Conservation (phyloP, 2,113 vertebrate species). For the Poeciliopsis prolifica region DNA sequence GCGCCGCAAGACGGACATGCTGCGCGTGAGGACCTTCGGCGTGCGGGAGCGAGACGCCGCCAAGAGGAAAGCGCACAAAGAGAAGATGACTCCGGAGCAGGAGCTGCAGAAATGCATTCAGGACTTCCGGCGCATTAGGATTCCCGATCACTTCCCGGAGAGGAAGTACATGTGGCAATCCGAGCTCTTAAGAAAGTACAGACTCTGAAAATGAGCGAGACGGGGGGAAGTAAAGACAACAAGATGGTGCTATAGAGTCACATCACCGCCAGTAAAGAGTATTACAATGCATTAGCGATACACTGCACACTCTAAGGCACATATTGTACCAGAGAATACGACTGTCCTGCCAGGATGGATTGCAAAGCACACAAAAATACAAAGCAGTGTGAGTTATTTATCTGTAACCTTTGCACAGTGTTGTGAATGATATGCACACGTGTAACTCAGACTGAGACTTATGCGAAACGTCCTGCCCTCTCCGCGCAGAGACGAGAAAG, state of each 20-base stretch:
- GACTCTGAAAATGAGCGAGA: conserved; percentile 80
- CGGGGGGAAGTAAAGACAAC: conserved; percentile 5
- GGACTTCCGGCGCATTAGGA: conserved; percentile 97
- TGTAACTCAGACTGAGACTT: conserved; percentile 68
- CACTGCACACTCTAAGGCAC: conserved; percentile 57
- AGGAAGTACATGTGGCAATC: conserved; percentile 97
- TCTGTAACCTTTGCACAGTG: conserved; percentile 66
- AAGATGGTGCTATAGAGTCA: conserved; percentile 14
- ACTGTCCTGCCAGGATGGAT: conserved; percentile 55
- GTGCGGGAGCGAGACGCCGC: conserved; percentile 86
- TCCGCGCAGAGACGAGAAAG: conserved; percentile 16
- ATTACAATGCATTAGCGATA: conserved; percentile 45
- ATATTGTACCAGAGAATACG: conserved; percentile 50
- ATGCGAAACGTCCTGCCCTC: conserved; percentile 28
- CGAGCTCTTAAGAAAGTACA: conserved; percentile 95
- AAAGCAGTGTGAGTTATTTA: conserved; percentile 52
- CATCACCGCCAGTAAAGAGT: conserved; percentile 34
- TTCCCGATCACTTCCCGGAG: conserved; percentile 94
- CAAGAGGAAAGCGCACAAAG: conserved; percentile 91
- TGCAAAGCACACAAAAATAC: conserved; percentile 6
- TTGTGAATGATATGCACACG: conserved; percentile 66
- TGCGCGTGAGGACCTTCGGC: conserved; percentile 90
- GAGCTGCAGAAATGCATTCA: conserved; percentile 98
- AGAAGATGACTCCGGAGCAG: conserved; percentile 96
- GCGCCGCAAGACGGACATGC: conserved; percentile 93